phyloP scores from a whole-genome alignment of 2,113 vertebrate species.

The Zeus faber region DNA sequence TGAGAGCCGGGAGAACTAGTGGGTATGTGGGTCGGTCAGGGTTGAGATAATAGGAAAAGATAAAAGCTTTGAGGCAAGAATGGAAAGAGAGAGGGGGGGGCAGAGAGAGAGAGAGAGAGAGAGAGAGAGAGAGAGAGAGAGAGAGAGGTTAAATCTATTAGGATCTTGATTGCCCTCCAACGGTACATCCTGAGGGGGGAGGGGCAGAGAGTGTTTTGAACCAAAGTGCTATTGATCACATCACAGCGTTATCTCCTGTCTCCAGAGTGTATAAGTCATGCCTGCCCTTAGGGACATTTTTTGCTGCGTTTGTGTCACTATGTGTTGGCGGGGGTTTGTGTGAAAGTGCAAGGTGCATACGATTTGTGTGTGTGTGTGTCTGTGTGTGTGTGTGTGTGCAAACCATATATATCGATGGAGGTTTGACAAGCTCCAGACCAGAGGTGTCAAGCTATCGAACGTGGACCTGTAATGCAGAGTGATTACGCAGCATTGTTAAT shows the following conservation, averaged over 20 bases:
- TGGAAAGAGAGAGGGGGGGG: conserved; percentile 25
- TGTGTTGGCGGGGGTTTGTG: not conserved
- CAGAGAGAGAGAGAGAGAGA: conserved; percentile 40
- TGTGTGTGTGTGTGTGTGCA: not conserved
- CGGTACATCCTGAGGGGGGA: conserved; percentile 38
- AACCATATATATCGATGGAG: conserved; percentile 30
- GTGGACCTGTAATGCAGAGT: conserved; percentile 44
- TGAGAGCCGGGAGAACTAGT: too few species aligned
- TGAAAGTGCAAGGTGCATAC: not conserved
- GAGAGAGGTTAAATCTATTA: conserved; percentile 36
- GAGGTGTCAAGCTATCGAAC: conserved; percentile 51
- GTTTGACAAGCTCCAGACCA: conserved; percentile 41
- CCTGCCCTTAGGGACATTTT: conserved; percentile 21
- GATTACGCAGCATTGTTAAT: conserved; percentile 53
- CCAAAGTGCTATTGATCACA: conserved; percentile 63
- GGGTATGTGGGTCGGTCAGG: not conserved
- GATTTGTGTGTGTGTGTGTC: conserved; percentile 7
- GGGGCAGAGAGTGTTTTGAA: conserved; percentile 33
- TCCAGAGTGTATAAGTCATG: conserved; percentile 49
- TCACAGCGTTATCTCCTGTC: conserved; percentile 46
- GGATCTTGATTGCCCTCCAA: too few species aligned
- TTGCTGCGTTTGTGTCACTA: conserved; percentile 1
- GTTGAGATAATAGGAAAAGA: not conserved
- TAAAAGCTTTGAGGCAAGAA: not conserved
- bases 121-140: conserved; percentile 38